phyloP scores from a whole-genome alignment of 2,888 invertebrate species.

The Ormyrus nitidulus region DNA sequence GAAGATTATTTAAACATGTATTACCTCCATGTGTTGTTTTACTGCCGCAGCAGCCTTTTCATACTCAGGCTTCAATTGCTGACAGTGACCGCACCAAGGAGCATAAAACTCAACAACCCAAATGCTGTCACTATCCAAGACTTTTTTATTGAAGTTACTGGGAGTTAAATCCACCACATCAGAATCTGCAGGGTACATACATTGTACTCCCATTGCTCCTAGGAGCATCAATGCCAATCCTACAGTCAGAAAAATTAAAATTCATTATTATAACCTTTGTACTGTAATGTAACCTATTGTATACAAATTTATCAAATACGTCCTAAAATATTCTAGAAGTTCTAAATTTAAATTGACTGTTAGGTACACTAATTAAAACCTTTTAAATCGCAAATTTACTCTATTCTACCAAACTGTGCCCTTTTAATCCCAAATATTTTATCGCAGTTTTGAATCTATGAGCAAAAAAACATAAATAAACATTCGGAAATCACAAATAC shows the following conservation, averaged over 20 bases:
- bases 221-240: conserved; percentile 43
- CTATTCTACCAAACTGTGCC: too few species aligned
- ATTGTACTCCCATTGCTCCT: conserved; percentile 68
- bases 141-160: conserved; percentile 90
- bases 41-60: conserved; percentile 91
- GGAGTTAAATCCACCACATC: conserved; percentile 92
- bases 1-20: too few species aligned
- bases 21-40: too few species aligned
- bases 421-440: not conserved
- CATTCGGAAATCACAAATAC: too few species aligned
- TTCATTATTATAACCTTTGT: not conserved
- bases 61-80: conserved; percentile 93
- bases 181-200: conserved; percentile 83
- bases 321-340: not conserved
- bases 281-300: too few species aligned
- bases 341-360: not conserved
- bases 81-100: conserved; percentile 97
- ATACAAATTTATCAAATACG: too few species aligned
- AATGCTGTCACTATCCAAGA: conserved; percentile 88
- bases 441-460: too few species aligned
- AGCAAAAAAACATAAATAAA: not conserved
- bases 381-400: conserved; percentile 13
- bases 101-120: conserved; percentile 99
- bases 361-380: not conserved
- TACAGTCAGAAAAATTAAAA: conserved; percentile 10